phyloP scores from a whole-genome alignment of 2,888 invertebrate species.

The Drosophila mayaguana region DNA sequence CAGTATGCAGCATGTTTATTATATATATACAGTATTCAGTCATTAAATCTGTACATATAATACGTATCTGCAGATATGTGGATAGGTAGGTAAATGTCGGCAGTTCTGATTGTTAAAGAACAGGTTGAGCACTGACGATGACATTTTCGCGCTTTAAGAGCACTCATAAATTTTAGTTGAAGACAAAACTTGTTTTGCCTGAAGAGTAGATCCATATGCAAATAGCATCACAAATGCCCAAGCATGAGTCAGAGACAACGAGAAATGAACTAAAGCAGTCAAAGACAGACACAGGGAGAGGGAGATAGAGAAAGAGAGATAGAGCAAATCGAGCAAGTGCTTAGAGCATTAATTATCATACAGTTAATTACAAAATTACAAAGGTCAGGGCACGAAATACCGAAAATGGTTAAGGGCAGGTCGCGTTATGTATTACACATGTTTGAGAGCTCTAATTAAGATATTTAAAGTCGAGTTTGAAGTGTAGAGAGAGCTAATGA shows the following conservation, averaged over 20 bases:
- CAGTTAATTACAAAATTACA: conserved; percentile 39
- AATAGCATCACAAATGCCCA: conserved; percentile 42
- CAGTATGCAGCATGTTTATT: too few relatives aligned
- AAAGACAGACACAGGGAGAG: neutral
- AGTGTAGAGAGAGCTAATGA: neutral
- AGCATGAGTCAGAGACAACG: conserved; percentile 34
- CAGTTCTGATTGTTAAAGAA: conserved; percentile 14
- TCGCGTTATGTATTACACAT: neutral
- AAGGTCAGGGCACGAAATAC: conserved; percentile 59
- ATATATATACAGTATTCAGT: neutral
- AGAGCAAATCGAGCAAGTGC: neutral
- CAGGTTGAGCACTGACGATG: conserved; percentile 21
- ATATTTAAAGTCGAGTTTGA: neutral
- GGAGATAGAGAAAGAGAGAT: neutral
- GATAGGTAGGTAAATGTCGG: conserved; percentile 1
- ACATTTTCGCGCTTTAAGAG: conserved; percentile 46
- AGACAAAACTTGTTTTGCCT: conserved; percentile 41
- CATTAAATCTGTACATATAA: conserved; percentile 1
- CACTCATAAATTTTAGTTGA: conserved; percentile 60
- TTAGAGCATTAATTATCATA: conserved; percentile 27
- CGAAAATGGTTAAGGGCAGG: conserved; percentile 18
- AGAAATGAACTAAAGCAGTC: conserved; percentile 15
- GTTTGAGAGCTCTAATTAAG: neutral
- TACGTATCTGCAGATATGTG: neutral
- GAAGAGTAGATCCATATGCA: conserved; percentile 53